These are phyloP conservation scores for Gerosis bhagava DNA, from an alignment of 2,888 invertebrate genomes.

Conservation along the genomic window DNA sequence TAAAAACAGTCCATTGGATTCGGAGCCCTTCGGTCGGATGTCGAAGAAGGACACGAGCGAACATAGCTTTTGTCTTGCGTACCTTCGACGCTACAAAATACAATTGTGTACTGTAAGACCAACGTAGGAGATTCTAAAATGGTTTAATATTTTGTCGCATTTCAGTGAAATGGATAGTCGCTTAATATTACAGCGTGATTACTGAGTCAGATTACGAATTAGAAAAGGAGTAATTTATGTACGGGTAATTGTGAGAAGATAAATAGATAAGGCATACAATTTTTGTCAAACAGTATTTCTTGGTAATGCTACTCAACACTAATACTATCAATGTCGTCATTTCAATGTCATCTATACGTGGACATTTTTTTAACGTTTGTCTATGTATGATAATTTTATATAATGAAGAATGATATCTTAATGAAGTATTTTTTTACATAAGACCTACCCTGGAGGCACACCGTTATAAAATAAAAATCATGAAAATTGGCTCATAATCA, in stretches of 20 bases:
- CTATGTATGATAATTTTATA: too few relatives aligned
- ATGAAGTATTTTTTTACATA: too few relatives aligned
- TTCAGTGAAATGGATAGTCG: constrained; percentile 43
- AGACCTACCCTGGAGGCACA: too few relatives aligned
- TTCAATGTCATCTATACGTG: too few relatives aligned
- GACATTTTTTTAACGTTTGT: too few relatives aligned
- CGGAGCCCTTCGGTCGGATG: constrained; percentile 11
- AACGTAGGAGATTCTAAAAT: too few relatives aligned
- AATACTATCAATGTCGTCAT: too few relatives aligned
- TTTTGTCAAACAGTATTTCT: too few relatives aligned
- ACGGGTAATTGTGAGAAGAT: constrained; percentile 12
- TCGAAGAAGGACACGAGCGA: constrained; percentile 10
- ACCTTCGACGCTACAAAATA: constrained; percentile 1
- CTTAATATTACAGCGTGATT: constrained; percentile 50
- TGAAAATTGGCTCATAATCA: too few relatives aligned
- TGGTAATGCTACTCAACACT: neutral
- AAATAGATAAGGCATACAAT: neutral
- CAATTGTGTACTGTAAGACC: neutral
- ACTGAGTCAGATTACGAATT: constrained; percentile 43
- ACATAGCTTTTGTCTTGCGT: constrained; percentile 15
- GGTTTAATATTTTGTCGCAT: constrained; percentile 14
- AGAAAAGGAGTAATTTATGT: constrained; percentile 20
- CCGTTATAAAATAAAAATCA: too few relatives aligned
- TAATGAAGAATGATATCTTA: too few relatives aligned
- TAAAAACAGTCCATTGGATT: constrained; percentile 10